Percentiles rank a stretch among this genome's conserved stretches.
These are phyloP conservation scores for Bombus fervidus DNA, from an alignment of 1,140 invertebrate genomes.

Conservation along the genomic window DNA sequence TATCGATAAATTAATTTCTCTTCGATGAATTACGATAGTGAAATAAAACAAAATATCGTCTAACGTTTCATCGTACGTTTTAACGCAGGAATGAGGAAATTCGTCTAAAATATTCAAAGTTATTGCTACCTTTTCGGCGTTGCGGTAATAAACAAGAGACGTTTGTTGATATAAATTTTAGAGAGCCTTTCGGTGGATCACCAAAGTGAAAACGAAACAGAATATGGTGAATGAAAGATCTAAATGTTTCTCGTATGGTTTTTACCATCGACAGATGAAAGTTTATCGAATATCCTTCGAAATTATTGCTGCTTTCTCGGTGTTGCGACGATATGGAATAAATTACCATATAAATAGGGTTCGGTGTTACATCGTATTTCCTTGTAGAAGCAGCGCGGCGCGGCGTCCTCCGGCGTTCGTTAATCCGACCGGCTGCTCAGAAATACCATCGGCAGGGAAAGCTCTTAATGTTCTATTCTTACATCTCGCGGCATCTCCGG, in stretches of 20 bases:
- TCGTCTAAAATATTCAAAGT: accelerated
- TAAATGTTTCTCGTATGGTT: not conserved
- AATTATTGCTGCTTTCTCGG: not conserved
- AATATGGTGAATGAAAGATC: not conserved
- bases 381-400: slow-evolving; percentile 5
- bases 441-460: slow-evolving; percentile 65
- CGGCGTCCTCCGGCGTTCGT: slow-evolving; percentile 38
- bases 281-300: not conserved
- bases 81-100: too few species aligned
- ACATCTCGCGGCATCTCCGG: slow-evolving; percentile 68
- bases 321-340: slow-evolving; percentile 34
- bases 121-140: too few species aligned
- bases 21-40: not conserved
- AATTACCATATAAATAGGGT: slow-evolving; percentile 54
- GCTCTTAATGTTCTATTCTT: slow-evolving; percentile 74
- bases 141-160: too few species aligned
- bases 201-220: not conserved
- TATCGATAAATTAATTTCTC: too few species aligned
- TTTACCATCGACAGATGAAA: not conserved
- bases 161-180: too few species aligned
- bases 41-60: not conserved
- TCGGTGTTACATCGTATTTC: slow-evolving; percentile 29
- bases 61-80: too few species aligned
- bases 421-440: slow-evolving; percentile 49
- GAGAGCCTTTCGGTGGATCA: not conserved